phyloP scores from a whole-genome alignment of 2,113 vertebrate species.

The Mandrillus leucophaeus region DNA sequence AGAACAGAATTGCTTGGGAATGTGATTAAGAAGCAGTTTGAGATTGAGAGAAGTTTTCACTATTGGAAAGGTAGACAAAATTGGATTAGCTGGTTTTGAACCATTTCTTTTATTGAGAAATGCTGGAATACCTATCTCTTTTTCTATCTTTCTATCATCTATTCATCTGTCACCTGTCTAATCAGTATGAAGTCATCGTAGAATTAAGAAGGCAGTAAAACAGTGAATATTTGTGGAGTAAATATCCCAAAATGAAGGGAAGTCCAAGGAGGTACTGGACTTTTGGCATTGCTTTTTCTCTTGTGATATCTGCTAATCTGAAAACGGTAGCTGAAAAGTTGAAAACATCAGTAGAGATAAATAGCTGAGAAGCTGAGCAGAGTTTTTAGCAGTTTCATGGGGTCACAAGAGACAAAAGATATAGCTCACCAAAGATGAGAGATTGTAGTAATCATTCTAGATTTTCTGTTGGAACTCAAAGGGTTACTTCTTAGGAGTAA shows the following conservation, averaged over 20 bases:
- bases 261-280: neutral
- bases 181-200: neutral
- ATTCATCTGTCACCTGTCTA: neutral
- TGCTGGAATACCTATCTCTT: neutral
- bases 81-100: neutral
- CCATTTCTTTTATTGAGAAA: neutral
- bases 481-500: neutral
- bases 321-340: neutral
- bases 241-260: neutral
- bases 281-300: neutral
- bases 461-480: neutral
- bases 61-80: neutral
- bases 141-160: neutral
- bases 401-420: neutral
- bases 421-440: neutral
- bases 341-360: neutral
- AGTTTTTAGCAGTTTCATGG: neutral
- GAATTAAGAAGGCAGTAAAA: neutral
- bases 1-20: neutral
- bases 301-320: neutral
- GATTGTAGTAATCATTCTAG: neutral
- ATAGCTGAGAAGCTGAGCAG: neutral
- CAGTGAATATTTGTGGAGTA: neutral
- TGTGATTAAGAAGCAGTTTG: neutral
- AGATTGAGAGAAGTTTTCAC: neutral